A percentile compares a stretch with the other conserved stretches of the same genome.
Conservation (phyloP, 2,797 vertebrate species). For the Miichthys miiuy region DNA sequence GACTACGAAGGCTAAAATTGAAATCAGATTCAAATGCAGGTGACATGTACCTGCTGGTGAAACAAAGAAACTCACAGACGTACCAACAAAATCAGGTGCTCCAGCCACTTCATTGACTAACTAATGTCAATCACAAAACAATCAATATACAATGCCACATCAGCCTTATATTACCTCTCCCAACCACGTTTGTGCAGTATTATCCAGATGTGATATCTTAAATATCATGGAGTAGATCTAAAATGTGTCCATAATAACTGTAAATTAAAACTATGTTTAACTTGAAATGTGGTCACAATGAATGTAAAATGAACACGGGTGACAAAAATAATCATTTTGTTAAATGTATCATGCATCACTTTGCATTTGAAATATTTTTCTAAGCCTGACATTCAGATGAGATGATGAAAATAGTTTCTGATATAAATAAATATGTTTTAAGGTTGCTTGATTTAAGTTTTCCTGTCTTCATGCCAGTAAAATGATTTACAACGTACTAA, state of each 20-base stretch:
- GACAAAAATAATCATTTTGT: background rate
- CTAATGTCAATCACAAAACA: background rate
- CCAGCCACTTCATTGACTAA: background rate
- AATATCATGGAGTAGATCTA: background rate
- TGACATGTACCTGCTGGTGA: too few species aligned
- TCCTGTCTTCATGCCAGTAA: background rate
- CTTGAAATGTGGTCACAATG: background rate
- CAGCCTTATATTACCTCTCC: background rate
- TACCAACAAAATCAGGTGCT: background rate
- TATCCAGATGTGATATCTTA: slow-evolving; percentile 1
- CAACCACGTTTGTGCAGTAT: background rate
- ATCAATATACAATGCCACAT: background rate
- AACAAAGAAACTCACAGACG: background rate
- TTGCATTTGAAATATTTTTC: background rate
- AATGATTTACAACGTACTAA: background rate
- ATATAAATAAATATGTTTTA: background rate
- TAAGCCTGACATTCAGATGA: background rate
- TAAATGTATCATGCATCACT: too few species aligned
- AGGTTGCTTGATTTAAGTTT: background rate
- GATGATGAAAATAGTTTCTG: background rate
- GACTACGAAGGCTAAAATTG: background rate
- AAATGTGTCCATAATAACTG: too few species aligned
- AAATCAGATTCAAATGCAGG: background rate
- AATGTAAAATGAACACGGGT: background rate
- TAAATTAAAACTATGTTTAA: too few species aligned